Evolutionary conservation across 2,888 invertebrate genomes (phyloP), one percentile per base, ranked within the genome.

Genomic region (Patella depressa): DNA sequence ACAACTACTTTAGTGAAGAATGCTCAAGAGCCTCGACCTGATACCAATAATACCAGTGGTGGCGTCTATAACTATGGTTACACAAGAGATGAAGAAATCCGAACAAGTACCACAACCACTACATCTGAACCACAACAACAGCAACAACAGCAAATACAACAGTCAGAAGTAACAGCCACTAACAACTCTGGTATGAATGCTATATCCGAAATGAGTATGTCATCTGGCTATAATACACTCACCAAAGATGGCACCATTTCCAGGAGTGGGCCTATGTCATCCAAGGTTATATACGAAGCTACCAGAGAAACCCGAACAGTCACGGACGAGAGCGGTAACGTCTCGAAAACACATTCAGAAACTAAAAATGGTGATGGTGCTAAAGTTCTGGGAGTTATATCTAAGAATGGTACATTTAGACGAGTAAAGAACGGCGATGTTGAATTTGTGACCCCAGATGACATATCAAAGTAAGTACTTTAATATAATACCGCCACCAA

Each of bases 351-450:
- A 15, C 65, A 65, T 19, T 65, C 65, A 9, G 65, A 65, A 15
- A 65, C 65, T 19, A 65, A 65, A 65, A 5, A 65, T 65, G 65
- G 65, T 65, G 65, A 65, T n/a, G 65, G 65, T 2, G 65, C 65
- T n/a, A 65, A 65, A 19, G 65, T 65, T 12, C n/a, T 65, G 7
- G 65, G 65, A 19, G 65, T 65, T 65, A 65, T 65, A 12, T 65
- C 65, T 65, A 65, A 65, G 65, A 65, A 65, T 65, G 65, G 65
- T 15, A 65, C 65, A 19, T 65, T 65, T 15, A 65, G 65, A 65
- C 65, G 65, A 65, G 65, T 65, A 2, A 65, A 19, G 65, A 19
- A 19, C 65, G 65, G 65, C 4, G 65, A 65, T 12, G 65, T 65
- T 11, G 65, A 65, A 65, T 65, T 19, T 19, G 19, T 65, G 65